Conservation (phyloP, 2,797 vertebrate species). For the Capromys pilorides region DNA sequence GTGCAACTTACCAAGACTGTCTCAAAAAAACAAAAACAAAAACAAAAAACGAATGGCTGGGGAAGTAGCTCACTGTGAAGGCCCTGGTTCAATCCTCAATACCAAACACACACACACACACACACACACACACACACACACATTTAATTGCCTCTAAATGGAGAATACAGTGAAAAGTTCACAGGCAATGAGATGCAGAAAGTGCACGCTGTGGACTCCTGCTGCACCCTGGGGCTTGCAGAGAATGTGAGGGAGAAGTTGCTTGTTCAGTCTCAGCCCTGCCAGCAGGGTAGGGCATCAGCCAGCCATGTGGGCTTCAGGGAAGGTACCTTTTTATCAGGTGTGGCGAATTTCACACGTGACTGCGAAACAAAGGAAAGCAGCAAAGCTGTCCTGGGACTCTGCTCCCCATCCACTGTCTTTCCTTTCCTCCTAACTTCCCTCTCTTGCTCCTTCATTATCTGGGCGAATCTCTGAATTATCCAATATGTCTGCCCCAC, state of each 20-base stretch:
- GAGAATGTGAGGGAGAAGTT: background rate
- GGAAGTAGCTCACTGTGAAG: background rate
- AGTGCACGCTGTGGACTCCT: background rate
- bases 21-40: background rate
- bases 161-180: background rate
- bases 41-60: background rate
- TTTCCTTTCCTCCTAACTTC: background rate
- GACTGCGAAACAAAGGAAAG: slow-evolving; percentile 28
- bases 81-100: background rate
- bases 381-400: background rate
- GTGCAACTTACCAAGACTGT: background rate
- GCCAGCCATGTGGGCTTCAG: background rate
- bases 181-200: background rate
- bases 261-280: slow-evolving; percentile 10
- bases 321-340: background rate
- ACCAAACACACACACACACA: too few relatives aligned
- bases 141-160: background rate
- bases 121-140: background rate
- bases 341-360: slow-evolving; percentile 3
- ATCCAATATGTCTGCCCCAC: background rate
- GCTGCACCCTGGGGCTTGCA: background rate
- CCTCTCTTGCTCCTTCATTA: background rate
- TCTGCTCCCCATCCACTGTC: too few relatives aligned
- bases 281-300: background rate
- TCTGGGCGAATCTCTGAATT: background rate